Evolutionary conservation across 1,140 invertebrate genomes (phyloP).

Genomic region (Kradibia gibbosae): DNA sequence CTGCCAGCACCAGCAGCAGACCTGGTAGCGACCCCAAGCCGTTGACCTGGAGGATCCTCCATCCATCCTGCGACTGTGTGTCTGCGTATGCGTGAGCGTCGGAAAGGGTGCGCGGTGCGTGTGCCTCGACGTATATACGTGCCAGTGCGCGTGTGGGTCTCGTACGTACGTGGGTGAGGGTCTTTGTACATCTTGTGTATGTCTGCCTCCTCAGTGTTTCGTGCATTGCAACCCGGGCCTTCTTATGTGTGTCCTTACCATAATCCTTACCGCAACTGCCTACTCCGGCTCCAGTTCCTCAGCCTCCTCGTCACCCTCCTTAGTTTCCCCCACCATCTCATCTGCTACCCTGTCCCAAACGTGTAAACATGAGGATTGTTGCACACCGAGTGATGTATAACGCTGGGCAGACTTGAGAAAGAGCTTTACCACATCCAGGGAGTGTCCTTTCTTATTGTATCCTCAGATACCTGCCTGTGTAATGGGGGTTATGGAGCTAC

Average conservation of each 20-base stretch:
- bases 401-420: constrained; percentile 32
- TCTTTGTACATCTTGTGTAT: constrained; percentile 31
- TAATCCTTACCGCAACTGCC: constrained; percentile 19
- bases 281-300: no score
- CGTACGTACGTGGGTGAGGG: constrained; percentile 1
- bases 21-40: constrained; percentile 9
- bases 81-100: no score
- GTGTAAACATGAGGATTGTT: constrained; percentile 39
- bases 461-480: background rate
- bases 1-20: background rate
- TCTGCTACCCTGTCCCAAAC: no score
- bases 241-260: constrained; percentile 6
- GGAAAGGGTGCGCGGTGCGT: no score
- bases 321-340: no score
- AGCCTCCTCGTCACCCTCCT: no score
- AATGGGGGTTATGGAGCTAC: constrained; percentile 22
- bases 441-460: constrained; percentile 14
- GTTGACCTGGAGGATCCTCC: constrained; percentile 42
- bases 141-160: constrained; percentile 9
- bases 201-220: constrained; percentile 39
- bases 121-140: no score
- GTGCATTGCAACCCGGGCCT: constrained; percentile 13
- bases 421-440: background rate
- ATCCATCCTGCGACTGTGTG: no score
- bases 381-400: constrained; percentile 11